Base-by-base conservation (phyloP, 1,140 invertebrate species). In the Drosophila fuyamai region DNA sequence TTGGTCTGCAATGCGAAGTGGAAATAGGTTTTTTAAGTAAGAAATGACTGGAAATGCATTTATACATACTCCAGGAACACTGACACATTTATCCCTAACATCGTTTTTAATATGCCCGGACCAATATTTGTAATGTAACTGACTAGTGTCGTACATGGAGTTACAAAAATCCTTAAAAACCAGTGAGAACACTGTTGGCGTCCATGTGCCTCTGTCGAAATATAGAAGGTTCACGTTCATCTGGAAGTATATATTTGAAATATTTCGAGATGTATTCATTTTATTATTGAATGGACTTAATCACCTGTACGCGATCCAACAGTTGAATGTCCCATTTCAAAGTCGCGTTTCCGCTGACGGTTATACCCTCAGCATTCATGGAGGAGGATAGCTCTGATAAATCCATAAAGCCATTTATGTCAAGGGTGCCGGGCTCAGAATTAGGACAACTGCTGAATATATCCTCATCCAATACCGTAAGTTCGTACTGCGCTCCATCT, bases 21-120 rank as follows among this genome's bases (percentile, higher is more conserved):
- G 0, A 32, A 6, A 14, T 10, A 13, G 4, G 4, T 38, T 50
- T 23, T 2, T 4, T 13, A 48, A 41, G 6, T 6, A 32, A 32
- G 23, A 23, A 23, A 23, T 23, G 23, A 23, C 23, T 23, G 29
- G 8, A 32, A 32, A 7, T 32, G 29, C 8, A 32, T 32, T 32
- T 32, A 32, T 32, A 32, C 47, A 2, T 73, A 81, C 79, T 14
- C 79, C 79, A 9, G 48, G 67, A 4, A 36, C 41, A 23, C 12
- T 14, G 0, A 74, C 0, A n/a, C 79, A 82, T 36, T 51, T 67
- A 0, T 59, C n/a, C 23, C 32, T 48, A 0, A 63, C 38, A 9
- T 68, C 7, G 54, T 81, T 81, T 0, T 0, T 48, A 6, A 73
- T 0, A 13, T 81, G 23, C n/a, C n/a, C 0, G 0, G 48, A 23